Evolutionary conservation across 1,140 invertebrate species (phyloP).

Genomic region (Penaeus vannamei): DNA sequence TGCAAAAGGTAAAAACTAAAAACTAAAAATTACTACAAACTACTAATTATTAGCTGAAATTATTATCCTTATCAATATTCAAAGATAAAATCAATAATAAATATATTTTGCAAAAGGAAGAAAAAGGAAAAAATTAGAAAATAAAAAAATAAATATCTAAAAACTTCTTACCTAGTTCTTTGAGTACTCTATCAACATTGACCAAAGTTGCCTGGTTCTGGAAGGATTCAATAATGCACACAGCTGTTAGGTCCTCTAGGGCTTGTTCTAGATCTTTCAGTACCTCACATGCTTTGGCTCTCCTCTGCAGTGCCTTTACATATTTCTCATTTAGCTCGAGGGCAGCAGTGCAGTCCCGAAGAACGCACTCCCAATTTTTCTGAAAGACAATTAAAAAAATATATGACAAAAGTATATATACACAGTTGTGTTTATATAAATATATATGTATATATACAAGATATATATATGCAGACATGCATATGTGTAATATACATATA

Average conservation of each 20-base stretch:
- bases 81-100: neutral
- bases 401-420: no score
- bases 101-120: neutral
- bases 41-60: no score
- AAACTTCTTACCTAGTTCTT: constrained; percentile 78
- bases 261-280: constrained; percentile 83
- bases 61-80: no score
- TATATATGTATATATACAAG: no score
- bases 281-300: constrained; percentile 87
- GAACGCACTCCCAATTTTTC: constrained; percentile 87
- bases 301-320: constrained; percentile 87
- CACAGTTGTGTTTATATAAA: no score
- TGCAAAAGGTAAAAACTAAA: no score
- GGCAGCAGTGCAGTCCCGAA: constrained; percentile 89
- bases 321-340: constrained; percentile 90
- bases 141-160: neutral
- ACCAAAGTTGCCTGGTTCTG: constrained; percentile 83
- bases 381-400: constrained; percentile 68
- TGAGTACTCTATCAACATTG: constrained; percentile 89
- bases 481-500: no score
- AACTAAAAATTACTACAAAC: no score
- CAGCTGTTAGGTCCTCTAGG: constrained; percentile 92
- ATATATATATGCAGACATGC: no score
- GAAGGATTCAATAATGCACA: constrained; percentile 92
- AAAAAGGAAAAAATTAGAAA: neutral